phyloP scores from a whole-genome alignment of 2,797 vertebrate genomes.

The Huso huso region DNA sequence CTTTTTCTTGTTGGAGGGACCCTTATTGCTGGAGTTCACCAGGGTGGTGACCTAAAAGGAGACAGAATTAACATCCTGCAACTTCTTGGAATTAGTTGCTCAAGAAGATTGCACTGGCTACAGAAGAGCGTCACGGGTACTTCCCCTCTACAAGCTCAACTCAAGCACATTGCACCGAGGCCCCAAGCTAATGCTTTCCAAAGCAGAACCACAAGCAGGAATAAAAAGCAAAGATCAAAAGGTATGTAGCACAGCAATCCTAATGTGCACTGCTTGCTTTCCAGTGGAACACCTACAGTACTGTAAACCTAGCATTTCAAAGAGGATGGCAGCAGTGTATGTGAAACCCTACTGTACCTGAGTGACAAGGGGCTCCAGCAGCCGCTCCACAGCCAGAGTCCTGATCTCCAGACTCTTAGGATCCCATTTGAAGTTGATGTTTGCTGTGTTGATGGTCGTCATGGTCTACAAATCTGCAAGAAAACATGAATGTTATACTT shows the following conservation, averaged over 20 bases:
- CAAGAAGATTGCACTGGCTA: neutral
- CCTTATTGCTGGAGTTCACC: conserved; percentile 96
- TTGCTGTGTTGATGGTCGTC: conserved; percentile 82
- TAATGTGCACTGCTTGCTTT: too few species aligned
- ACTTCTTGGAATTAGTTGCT: conserved; percentile 1
- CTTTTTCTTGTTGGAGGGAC: conserved; percentile 96
- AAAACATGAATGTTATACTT: neutral
- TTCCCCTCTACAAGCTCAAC: conserved; percentile 3
- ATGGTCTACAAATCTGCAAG: conserved; percentile 45
- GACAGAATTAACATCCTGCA: conserved; percentile 16
- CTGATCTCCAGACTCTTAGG: conserved; percentile 95
- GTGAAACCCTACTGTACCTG: conserved; percentile 61
- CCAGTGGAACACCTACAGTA: too few species aligned
- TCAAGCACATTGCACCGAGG: conserved; percentile 2
- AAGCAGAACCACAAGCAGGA: too few species aligned
- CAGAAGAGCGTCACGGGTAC: neutral
- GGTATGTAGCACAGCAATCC: too few species aligned
- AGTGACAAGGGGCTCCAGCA: conserved; percentile 89
- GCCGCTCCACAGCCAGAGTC: conserved; percentile 86
- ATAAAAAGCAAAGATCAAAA: too few species aligned
- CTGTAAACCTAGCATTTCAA: too few species aligned
- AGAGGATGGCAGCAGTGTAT: too few species aligned
- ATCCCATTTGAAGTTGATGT: conserved; percentile 98
- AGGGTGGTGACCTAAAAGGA: conserved; percentile 83
- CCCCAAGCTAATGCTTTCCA: too few species aligned